Percentiles rank a stretch among this genome's conserved stretches.
These are phyloP conservation scores for Tiliacea citrago DNA, from an alignment of 2,888 invertebrate genomes.

Conservation along the genomic window DNA sequence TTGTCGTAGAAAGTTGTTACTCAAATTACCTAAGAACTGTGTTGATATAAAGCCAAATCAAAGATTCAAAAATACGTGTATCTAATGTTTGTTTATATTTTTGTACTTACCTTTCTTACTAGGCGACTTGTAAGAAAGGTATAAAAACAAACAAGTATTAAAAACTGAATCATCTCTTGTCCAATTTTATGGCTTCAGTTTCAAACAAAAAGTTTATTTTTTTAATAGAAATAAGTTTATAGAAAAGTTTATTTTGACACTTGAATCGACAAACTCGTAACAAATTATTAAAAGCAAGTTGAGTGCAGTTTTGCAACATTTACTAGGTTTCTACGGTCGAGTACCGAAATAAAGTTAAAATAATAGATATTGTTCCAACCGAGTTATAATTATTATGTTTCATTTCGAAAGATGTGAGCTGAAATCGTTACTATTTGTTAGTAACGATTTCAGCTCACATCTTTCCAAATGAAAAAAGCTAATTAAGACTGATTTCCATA, in stretches of 20 bases:
- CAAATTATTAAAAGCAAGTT: not conserved
- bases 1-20: not conserved
- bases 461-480: too few relatives aligned
- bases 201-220: too few relatives aligned
- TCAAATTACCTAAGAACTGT: conserved; percentile 1
- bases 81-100: not conserved
- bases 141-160: not conserved
- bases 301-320: conserved; percentile 5
- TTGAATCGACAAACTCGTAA: not conserved
- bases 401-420: conserved; percentile 37
- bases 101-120: not conserved
- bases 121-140: not conserved
- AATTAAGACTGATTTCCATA: conserved; percentile 31
- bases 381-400: conserved; percentile 18
- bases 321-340: not conserved
- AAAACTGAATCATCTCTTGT: not conserved
- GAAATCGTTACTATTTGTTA: conserved; percentile 15
- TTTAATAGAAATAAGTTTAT: too few relatives aligned
- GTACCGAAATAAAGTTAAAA: conserved; percentile 26
- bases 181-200: too few relatives aligned
- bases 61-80: not conserved
- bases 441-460: too few relatives aligned
- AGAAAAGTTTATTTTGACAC: conserved; percentile 5
- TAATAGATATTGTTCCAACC: conserved; percentile 13
- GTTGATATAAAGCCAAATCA: not conserved